Evolutionary conservation across 92 coral and sea anemone species (phyloP), one percentile per base, ranked within the genome.

Genomic region (Parazoanthus swiftii): DNA sequence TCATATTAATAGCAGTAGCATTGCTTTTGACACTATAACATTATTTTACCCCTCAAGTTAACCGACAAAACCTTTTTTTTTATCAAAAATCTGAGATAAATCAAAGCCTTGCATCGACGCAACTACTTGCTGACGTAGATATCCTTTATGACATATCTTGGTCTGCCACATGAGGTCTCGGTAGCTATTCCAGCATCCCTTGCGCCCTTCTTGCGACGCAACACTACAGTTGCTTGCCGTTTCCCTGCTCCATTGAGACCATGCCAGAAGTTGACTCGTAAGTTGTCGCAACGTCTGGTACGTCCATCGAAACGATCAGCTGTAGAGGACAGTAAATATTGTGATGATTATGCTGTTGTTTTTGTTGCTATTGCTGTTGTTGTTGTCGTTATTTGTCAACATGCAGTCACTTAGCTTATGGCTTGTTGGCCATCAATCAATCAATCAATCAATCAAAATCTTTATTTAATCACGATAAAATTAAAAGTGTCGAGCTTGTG

Each of bases 161-260:
- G 86, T 2, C 39, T 83, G 10, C 86, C 86, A 48, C 86, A 83
- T 18, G 86, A 83, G 50, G 86, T 83, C 43, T 83, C 77, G n/a
- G 86, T 83, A 43, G 86, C 25, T 83, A 83, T 83, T 65, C 76
- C 77, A 83, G 86, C 86, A 6, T 70, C 54, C 75, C 21, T n/a
- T 68, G 86, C 77, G 20, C 86, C 46, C 1, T 39, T 43, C 25
- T 83, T 83, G 10, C 86, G 86, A 25, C 86, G 86, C 35, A 83
- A 70, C 63, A 70, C 26, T 8, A 83, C 86, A n/a, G 86, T 83
- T 43, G 86, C 86, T 9, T 66, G 46, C 0, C 86, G 77, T 4
- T 2, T 23, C 29, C 86, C 86, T 20, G 2, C 0, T 42, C 86
- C 86, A 58, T 83, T 83, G 0, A 3, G 6, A 0, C 0, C 5